Base-by-base conservation (phyloP, 2,113 vertebrate species). In the Regulus satrapa region DNA sequence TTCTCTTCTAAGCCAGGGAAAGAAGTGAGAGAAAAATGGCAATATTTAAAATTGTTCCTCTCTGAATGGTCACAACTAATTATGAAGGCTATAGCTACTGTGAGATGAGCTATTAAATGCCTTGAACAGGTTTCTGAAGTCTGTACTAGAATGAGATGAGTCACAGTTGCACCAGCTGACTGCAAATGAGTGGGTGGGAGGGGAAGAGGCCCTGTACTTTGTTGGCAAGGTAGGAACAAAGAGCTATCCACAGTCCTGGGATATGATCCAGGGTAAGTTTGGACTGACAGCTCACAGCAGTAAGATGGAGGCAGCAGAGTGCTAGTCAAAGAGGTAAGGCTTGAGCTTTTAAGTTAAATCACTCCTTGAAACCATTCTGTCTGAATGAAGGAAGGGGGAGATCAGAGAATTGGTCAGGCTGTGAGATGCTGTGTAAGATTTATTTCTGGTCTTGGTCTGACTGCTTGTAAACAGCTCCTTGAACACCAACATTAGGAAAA, bases 161-260 rank as follows among this genome's bases (percentile, higher is more conserved):
- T 96, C 93, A 95, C 8, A 74, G 75, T 80, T 92, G 34, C 92
- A 93, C 78, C 75, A 88, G 82, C 88, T 95, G 94, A 97, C 78
- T 86, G 55, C 82, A 85, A 92, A 83, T 72, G 89, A 91, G 63
- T 71, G 75, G 82, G 81, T 90, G 85, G 85, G 82, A 96, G 79
- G 67, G 71, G 85, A 89, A 86, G 18, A 71, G n/a, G 51, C 88
- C 85, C 46, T 29, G 51, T 77, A n/a, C 51, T 85, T 89, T 54
- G 12, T 66, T 61, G 86, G 51, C 31, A 64, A 80, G 67, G 75
- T 93, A 26, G 43, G 79, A 85, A 85, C 66, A 94, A 76, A 74
- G 71, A 92, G 55, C 16, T 40, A 41, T 62, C 74, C 84, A 55
- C 59, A 88, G 71, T 55, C 21, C 69, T 63, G 41, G 76, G 46